Evolutionary conservation across 2,888 invertebrate species (phyloP).

Genomic region (Andrena minutula): DNA sequence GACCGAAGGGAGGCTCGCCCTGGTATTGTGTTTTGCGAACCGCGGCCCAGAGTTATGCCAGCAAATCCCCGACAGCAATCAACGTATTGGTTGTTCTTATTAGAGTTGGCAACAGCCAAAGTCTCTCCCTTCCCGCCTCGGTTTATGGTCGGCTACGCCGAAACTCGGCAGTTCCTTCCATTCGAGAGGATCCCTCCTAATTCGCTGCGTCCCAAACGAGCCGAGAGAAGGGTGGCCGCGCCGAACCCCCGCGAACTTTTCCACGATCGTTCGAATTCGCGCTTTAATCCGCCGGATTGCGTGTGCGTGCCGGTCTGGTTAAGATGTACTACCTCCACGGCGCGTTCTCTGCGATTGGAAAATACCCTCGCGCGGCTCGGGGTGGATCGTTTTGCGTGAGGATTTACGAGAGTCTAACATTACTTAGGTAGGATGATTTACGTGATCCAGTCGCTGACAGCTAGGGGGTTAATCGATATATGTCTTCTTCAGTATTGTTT

Average conservation of each 20-base stretch:
- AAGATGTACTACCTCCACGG: not conserved
- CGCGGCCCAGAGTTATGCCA: slow-evolving; percentile 71
- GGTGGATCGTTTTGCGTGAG: not conserved
- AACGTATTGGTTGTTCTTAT: slow-evolving; percentile 82
- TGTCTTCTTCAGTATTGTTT: too few relatives aligned
- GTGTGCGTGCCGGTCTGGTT: slow-evolving; percentile 33
- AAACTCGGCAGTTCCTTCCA: slow-evolving; percentile 60
- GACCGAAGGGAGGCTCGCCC: slow-evolving; percentile 57
- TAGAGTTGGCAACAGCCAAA: slow-evolving; percentile 79
- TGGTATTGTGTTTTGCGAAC: slow-evolving; percentile 80
- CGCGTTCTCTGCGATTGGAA: not conserved
- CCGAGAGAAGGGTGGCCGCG: slow-evolving; percentile 48
- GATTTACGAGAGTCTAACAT: not conserved
- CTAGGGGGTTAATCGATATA: too few relatives aligned
- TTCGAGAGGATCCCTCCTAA: slow-evolving; percentile 44
- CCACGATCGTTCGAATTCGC: slow-evolving; percentile 10
- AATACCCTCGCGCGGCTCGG: not conserved
- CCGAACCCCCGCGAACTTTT: slow-evolving; percentile 36
- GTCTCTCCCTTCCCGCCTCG: slow-evolving; percentile 62
- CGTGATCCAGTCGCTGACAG: too few relatives aligned
- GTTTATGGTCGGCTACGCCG: slow-evolving; percentile 70
- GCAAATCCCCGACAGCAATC: slow-evolving; percentile 77
- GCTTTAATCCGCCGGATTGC: slow-evolving; percentile 61
- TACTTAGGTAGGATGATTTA: too few relatives aligned
- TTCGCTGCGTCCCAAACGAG: slow-evolving; percentile 51